Evolutionary conservation across 2,113 vertebrate genomes (phyloP).

Genomic region (Galeopterus variegatus): DNA sequence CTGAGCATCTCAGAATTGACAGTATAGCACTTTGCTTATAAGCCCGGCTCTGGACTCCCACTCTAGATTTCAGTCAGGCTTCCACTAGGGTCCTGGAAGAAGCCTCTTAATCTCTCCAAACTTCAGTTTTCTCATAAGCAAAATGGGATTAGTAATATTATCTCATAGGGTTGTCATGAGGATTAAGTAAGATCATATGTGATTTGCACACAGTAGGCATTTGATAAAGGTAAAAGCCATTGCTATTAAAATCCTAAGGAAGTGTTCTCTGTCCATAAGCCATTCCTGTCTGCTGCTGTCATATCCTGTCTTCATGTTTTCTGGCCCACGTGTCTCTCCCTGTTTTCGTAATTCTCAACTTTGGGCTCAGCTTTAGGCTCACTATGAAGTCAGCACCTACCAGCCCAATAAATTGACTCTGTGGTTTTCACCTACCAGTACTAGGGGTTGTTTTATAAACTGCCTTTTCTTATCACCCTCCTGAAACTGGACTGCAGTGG

Average conservation of each 20-base stretch:
- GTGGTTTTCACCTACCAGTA: background rate
- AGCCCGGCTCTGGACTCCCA: background rate
- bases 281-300: background rate
- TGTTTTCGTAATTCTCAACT: conserved; percentile 3
- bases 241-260: background rate
- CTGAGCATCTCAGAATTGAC: background rate
- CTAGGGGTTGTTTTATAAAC: background rate
- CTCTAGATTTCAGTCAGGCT: background rate
- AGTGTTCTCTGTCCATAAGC: background rate
- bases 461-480: background rate
- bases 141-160: background rate
- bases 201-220: background rate
- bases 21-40: background rate
- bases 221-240: background rate
- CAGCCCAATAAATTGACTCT: background rate
- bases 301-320: background rate
- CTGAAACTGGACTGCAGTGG: background rate
- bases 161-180: background rate
- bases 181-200: background rate
- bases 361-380: background rate
- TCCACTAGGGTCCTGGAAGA: background rate
- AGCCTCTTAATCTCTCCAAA: background rate
- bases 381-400: background rate
- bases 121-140: background rate
- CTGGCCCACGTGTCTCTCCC: background rate